Percentiles rank a stretch among this genome's conserved stretches.
Evolutionary conservation across 2,113 vertebrate genomes (phyloP).

Genomic region (Urocolius indicus): DNA sequence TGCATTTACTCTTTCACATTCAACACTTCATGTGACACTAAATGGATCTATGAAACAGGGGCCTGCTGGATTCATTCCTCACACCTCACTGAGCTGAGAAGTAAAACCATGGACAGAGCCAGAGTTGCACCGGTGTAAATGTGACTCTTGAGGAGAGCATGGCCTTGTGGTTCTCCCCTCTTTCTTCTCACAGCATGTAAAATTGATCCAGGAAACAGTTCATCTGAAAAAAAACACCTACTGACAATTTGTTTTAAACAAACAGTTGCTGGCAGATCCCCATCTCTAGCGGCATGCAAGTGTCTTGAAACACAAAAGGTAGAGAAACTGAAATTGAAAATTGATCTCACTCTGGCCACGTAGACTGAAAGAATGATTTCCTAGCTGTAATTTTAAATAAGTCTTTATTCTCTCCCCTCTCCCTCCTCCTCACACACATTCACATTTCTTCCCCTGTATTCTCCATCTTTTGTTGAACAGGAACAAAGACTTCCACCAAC

Average conservation of each 20-base stretch:
- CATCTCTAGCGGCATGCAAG: neutral
- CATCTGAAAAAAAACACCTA: neutral
- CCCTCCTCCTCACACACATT: neutral
- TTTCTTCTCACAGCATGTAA: neutral
- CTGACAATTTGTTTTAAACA: slow-evolving; percentile 51
- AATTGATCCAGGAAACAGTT: slow-evolving; percentile 37
- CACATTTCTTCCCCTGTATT: slow-evolving; percentile 26
- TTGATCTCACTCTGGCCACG: slow-evolving; percentile 31
- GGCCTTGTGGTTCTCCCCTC: neutral
- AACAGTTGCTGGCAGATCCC: slow-evolving; percentile 29
- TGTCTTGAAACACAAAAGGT: slow-evolving; percentile 55
- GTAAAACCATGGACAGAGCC: accelerated
- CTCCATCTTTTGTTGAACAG: slow-evolving; percentile 35
- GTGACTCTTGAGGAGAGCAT: neutral
- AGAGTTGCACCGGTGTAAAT: neutral
- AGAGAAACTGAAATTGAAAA: slow-evolving; percentile 70
- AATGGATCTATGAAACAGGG: neutral
- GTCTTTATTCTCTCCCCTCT: neutral
- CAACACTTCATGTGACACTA: neutral
- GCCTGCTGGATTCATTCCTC: neutral
- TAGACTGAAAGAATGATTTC: slow-evolving; percentile 58
- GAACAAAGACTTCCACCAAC: slow-evolving; percentile 60
- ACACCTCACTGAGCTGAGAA: neutral
- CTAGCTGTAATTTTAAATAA: slow-evolving; percentile 59
- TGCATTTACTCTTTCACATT: neutral